These are phyloP conservation scores for Chloebia gouldiae DNA, from an alignment of 2,113 vertebrate genomes.

Conservation along the genomic window DNA sequence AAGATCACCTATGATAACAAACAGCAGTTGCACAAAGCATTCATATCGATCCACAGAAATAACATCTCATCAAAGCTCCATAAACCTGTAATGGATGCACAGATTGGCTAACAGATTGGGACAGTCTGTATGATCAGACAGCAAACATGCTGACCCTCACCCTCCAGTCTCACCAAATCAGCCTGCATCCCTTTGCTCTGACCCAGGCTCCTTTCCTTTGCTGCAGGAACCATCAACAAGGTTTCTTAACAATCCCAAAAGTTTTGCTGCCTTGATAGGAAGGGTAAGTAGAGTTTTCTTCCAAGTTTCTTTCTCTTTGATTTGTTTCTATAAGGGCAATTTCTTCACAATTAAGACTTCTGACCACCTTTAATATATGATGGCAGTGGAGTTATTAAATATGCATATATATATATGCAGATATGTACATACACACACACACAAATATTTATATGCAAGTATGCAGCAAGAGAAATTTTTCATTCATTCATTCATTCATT, in stretches of 20 bases:
- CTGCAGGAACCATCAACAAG: background rate
- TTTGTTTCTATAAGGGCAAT: background rate
- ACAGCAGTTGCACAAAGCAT: background rate
- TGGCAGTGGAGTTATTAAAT: background rate
- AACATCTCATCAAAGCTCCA: background rate
- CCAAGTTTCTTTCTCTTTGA: background rate
- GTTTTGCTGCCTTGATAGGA: background rate
- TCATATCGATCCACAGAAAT: background rate
- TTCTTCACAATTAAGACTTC: background rate
- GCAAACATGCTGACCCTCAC: background rate
- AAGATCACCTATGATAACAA: background rate
- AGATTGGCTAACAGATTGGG: background rate
- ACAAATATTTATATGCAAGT: background rate
- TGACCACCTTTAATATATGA: background rate
- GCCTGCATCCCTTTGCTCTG: background rate
- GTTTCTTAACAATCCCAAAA: background rate
- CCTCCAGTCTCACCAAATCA: background rate
- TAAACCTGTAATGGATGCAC: background rate
- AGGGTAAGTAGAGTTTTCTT: background rate
- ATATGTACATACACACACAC: fast-evolving
- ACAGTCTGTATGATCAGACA: background rate
- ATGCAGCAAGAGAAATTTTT: background rate
- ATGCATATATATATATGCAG: background rate
- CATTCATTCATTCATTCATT: background rate
- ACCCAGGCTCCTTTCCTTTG: background rate